Conservation (phyloP, 2,113 vertebrate species). For the Erythrolamprus reginae region DNA sequence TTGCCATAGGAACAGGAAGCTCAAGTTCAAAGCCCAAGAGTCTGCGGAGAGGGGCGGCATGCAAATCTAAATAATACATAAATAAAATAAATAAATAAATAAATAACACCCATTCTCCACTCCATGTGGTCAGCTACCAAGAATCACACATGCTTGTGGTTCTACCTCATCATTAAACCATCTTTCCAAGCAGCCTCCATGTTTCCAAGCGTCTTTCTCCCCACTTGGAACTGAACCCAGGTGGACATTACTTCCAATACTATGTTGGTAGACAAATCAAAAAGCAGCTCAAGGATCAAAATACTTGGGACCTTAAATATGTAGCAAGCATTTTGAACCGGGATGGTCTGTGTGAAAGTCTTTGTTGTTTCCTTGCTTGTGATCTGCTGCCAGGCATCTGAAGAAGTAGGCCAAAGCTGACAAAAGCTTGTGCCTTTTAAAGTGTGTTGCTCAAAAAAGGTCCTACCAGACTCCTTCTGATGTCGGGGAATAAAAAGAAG, state of each 20-base stretch:
- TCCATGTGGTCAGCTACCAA: too few relatives aligned
- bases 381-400: not conserved
- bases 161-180: too few relatives aligned
- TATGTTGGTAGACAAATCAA: not conserved
- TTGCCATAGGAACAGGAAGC: too few relatives aligned
- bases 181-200: too few relatives aligned
- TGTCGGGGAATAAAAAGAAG: not conserved
- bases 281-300: not conserved
- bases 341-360: not conserved
- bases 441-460: not conserved
- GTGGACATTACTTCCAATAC: not conserved
- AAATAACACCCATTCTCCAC: too few relatives aligned
- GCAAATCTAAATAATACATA: too few relatives aligned
- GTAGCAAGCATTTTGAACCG: not conserved
- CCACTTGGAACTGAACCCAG: too few relatives aligned
- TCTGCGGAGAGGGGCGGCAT: too few relatives aligned
- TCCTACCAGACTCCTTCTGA: not conserved
- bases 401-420: not conserved
- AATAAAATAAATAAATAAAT: too few relatives aligned
- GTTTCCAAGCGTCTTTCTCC: too few relatives aligned
- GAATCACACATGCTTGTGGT: too few relatives aligned
- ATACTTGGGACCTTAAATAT: not conserved
- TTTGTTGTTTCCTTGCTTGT: not conserved
- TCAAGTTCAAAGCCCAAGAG: too few relatives aligned
- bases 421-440: not conserved